Evolutionary conservation across 2,888 invertebrate species (phyloP).

Genomic region (Caenorhabditis sp.): DNA sequence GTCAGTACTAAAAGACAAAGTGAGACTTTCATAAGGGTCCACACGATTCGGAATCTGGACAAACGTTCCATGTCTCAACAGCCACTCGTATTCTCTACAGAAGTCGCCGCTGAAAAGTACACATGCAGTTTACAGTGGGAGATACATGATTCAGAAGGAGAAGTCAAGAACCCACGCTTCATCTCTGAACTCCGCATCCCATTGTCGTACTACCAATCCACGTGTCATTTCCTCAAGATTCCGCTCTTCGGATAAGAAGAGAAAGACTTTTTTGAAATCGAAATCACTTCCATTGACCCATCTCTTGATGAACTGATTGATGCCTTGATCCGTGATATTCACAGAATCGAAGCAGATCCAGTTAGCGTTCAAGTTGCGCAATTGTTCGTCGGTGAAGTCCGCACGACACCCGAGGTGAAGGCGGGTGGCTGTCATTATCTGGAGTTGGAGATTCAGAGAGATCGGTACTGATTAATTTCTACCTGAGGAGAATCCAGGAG

Average conservation of each 20-base stretch:
- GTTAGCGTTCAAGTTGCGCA: slow-evolving; percentile 17
- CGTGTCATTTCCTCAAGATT: neutral
- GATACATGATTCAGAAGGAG: neutral
- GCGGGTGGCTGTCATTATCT: no score
- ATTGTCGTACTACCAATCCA: neutral
- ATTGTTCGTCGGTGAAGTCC: slow-evolving; percentile 20
- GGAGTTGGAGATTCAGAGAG: no score
- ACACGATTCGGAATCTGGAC: slow-evolving; percentile 4
- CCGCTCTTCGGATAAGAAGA: neutral
- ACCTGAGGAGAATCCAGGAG: no score
- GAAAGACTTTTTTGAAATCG: neutral
- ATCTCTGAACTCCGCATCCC: slow-evolving; percentile 1
- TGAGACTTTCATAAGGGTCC: slow-evolving; percentile 29
- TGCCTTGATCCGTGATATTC: slow-evolving; percentile 11
- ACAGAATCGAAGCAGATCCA: neutral
- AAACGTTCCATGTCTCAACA: slow-evolving; percentile 15
- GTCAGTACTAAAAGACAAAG: neutral
- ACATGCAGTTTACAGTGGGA: neutral
- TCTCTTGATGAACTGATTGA: slow-evolving; percentile 15
- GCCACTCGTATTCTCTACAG: slow-evolving; percentile 1
- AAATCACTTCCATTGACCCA: slow-evolving; percentile 1
- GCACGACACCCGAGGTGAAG: no score
- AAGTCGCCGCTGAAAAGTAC: slow-evolving; percentile 18
- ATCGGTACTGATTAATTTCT: no score
- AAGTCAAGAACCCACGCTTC: slow-evolving; percentile 24